Evolutionary conservation across 2,888 invertebrate genomes (phyloP), one percentile per base, ranked within the genome.

Genomic region (Drosophila prolongata): DNA sequence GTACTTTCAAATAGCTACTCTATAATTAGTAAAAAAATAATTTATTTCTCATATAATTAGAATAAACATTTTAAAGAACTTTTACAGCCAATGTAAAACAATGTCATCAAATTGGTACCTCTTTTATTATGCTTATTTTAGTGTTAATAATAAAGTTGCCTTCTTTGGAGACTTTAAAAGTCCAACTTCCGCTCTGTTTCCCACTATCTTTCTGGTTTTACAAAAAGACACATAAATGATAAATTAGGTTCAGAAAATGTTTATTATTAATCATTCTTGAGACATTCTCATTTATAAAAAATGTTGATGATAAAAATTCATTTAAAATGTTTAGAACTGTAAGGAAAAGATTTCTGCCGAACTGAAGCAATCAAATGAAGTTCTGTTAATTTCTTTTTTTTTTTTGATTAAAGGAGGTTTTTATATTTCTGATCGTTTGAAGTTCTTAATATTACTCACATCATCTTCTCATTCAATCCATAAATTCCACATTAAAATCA

Each of bases 171-270:
- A 8, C 13, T 55, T 56, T 40, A 40, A n/a, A 4, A n/a, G 30
- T 1, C 6, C n/a, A 38, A 14, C 38, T 57, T 57, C 58, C 38
- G 37, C n/a, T 38, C 13, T 6, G 30, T 11, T 47, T 47, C 47
- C 47, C 47, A 47, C 47, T 16, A 14, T 6, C 14, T 47, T 30
- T 34, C n/a, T 5, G 6, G 30, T 6, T 30, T 1, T 8, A 8
- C 10, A 16, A 47, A 47, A 9, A 6, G 24, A 1, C 6, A n/a
- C 16, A 10, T 10, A 11, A 47, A 30, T 30, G 30, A 47, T 14
- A 30, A 14, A 47, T 47, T 4, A 27, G 9, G 30, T 16, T 14
- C 0, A 0, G 14, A 34, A 16, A 49, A 16, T 49, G 34, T 16
- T 27, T 34, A 8, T 6, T 35, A 35, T 16, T 16, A 35, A 13